Evolutionary conservation across 2,888 invertebrate genomes (phyloP), one percentile per base, ranked within the genome.

Genomic region (Tryphoninae sp.): DNA sequence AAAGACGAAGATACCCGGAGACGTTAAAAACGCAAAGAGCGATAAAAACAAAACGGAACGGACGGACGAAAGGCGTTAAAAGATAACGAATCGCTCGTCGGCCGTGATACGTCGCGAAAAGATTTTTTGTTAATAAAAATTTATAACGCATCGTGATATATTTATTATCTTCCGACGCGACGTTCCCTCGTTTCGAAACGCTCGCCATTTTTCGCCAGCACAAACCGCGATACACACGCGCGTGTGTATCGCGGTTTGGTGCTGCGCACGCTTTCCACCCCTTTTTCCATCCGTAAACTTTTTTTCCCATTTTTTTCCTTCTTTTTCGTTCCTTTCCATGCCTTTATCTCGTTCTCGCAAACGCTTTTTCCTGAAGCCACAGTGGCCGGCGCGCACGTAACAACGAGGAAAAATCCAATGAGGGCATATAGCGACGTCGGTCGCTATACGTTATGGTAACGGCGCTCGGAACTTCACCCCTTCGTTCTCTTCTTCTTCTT

Each of bases 381-480:
- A 49, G 51, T 26, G 64, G 59, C 55, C 26, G 65, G 68, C 62
- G 71, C 58, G 49, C 79, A 72, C 72, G 68, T 77, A 73, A 64
- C 23, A 55, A 23, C 67, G 42, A 55, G 79, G 55, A 55, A 73
- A 81, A 84, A 83, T 83, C 81, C 79, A 78, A 83, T 81, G 81
- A 81, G 72, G 71, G 80, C 75, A 72, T 71, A 64, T 58, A 77
- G 45, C 74, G 51, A 72, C 74, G 73, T 75, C 78, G 68, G 59
- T 42, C 53, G 68, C 81, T 81, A 78, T 83, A 78, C 62, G 80
- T 84, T 84, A 83, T 76, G 72, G 84, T 80, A 84, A 84, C 83
- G 80, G 81, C 79, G 67, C 67, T 81, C 69, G 72, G 78, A 81
- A 80, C 77, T 79, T 81, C 78, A 45, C 11, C 45, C 45, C 13